These are phyloP conservation scores for Phenacoccus solenopsis DNA, from an alignment of 1,140 invertebrate species.

Conservation along the genomic window DNA sequence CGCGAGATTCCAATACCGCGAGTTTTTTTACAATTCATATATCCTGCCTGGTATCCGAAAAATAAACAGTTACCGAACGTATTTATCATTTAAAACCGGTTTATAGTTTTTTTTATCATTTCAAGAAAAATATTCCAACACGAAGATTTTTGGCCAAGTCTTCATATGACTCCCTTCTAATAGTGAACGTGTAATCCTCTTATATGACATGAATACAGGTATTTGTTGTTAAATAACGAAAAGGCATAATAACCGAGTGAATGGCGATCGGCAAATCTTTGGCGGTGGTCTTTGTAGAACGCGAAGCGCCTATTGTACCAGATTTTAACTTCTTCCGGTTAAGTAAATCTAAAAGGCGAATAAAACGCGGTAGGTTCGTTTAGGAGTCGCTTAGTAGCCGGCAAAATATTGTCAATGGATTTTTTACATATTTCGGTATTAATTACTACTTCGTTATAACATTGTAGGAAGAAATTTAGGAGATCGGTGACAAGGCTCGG, in stretches of 20 bases:
- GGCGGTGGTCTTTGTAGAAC: constrained; percentile 12
- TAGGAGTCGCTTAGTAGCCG: background rate
- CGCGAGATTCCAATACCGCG: background rate
- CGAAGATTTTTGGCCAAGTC: background rate
- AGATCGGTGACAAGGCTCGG: too few species aligned
- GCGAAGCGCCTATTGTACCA: background rate
- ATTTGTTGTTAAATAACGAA: constrained; percentile 17
- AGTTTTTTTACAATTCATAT: background rate
- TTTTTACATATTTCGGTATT: background rate
- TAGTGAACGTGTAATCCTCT: constrained; percentile 5
- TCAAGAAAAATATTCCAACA: background rate
- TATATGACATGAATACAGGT: constrained; percentile 14
- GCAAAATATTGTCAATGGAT: background rate
- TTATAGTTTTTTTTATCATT: background rate
- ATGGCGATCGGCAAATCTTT: constrained; percentile 16
- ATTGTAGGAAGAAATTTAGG: background rate
- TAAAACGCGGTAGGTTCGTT: background rate
- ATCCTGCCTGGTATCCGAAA: background rate
- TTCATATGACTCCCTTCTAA: background rate
- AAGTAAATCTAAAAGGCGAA: background rate
- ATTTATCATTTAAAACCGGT: background rate
- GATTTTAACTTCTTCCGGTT: constrained; percentile 9
- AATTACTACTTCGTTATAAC: background rate
- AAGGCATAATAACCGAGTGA: constrained; percentile 7
- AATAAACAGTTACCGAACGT: background rate